These are phyloP conservation scores for Leucoraja ocellata DNA, from an alignment of 2,797 vertebrate genomes.

Conservation along the genomic window DNA sequence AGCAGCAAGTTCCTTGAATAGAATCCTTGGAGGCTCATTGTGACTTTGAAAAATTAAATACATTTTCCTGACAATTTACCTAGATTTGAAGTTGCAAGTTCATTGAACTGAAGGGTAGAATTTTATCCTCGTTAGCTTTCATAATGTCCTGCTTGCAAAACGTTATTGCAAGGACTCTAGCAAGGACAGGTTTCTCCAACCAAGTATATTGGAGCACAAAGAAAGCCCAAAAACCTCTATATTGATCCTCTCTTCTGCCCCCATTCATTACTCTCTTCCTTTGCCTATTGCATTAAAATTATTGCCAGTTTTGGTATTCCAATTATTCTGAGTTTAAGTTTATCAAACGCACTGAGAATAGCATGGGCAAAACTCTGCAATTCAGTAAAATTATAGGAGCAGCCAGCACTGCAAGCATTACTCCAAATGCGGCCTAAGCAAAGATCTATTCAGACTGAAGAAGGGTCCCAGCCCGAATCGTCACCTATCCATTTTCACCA, in stretches of 20 bases:
- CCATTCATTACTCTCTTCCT: neutral
- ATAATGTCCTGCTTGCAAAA: no score
- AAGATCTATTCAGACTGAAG: no score
- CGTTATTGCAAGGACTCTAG: no score
- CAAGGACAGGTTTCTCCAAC: no score
- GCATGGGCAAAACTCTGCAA: neutral
- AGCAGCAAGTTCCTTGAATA: neutral
- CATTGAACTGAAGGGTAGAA: no score
- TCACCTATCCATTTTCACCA: no score
- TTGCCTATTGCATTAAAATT: neutral
- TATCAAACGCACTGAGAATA: neutral
- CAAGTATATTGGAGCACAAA: no score
- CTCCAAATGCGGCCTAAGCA: no score
- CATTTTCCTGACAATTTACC: neutral
- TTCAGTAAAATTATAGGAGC: no score
- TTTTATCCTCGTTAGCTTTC: no score
- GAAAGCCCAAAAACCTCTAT: neutral
- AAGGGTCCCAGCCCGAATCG: no score
- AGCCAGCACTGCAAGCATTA: no score
- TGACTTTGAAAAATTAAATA: neutral
- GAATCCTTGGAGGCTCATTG: neutral
- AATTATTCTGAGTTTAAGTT: neutral
- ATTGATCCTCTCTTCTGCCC: neutral
- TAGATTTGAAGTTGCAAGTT: neutral
- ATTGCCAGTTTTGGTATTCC: neutral